Base-by-base conservation (phyloP, 2,888 invertebrate species). In the Tachina grossa region DNA sequence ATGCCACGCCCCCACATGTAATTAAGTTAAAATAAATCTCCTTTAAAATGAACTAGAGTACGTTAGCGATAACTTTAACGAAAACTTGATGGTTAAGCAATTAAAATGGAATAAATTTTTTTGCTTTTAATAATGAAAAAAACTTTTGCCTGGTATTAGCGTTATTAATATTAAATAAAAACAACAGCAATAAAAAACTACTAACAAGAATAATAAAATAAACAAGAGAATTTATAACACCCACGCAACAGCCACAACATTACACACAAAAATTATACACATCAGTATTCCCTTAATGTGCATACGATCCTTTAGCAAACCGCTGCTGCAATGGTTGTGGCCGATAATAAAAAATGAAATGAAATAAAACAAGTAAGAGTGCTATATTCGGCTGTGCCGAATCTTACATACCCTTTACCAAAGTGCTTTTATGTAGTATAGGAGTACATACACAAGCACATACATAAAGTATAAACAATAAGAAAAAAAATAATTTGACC, bases 241-340 rank as follows among this genome's bases (percentile, higher is more conserved):
- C 57, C 71, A 83, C 71, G 43, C 77, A 75, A 77, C 59, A 66
- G 53, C 84, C 80, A 71, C 81, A 66, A 61, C 84, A n/a, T n/a
- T n/a, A n/a, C 84, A 66, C 81, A 81, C 55, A 49, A 59, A 61
- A 84, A 81, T 84, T 81, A 84, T 81, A 39, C 71, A 66, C 84
- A 76, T 80, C 68, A 84, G 59, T 72, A 57, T 80, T 66, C 16
- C 49, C 81, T 77, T 77, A 84, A 83, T 83, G 71, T 65, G 16
- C 59, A 72, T 71, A 71, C 59, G 68, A 81, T 77, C 71, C 49
- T 31, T 31, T 61, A 72, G 66, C 77, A 59, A 57, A 81, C 81
- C 84, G 49, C 41, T 55, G 72, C 66, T 55, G 72, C 66, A 66
- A 81, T 77, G 84, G 76, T 77, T 81, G 76, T 74, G 79, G 79